Conservation (phyloP, 2,113 vertebrate genomes). For the Orycteropus afer region DNA sequence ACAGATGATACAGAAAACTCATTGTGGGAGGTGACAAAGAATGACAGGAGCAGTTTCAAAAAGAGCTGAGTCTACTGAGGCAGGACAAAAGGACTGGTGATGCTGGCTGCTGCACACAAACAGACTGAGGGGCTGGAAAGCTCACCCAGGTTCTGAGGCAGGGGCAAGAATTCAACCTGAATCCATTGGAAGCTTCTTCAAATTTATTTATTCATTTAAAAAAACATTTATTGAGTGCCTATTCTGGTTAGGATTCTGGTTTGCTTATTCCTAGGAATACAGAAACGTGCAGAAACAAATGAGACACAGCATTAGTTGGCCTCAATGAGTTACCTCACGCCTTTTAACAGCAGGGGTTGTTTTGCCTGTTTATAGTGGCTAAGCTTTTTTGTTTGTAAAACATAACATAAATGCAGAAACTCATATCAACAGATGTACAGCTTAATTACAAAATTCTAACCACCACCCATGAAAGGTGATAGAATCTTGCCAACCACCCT, state of each 20-base stretch:
- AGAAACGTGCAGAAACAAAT: background rate
- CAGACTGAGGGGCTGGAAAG: background rate
- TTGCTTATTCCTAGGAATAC: background rate
- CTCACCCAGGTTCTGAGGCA: background rate
- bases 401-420: background rate
- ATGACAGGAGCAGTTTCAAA: background rate
- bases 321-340: background rate
- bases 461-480: background rate
- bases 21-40: background rate
- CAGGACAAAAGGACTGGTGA: background rate
- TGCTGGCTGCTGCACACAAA: fast-evolving
- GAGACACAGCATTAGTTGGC: background rate
- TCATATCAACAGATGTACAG: background rate
- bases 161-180: background rate
- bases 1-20: no score
- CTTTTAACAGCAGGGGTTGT: background rate
- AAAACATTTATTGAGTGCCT: background rate
- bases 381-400: background rate
- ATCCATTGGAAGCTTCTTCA: background rate
- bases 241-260: background rate
- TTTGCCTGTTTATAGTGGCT: background rate
- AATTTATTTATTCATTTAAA: background rate
- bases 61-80: background rate
- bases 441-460: background rate
- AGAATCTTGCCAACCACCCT: background rate